A percentile compares a stretch with the other conserved stretches of the same genome.
phyloP scores from a whole-genome alignment of 2,888 invertebrate genomes.

The Villa cingulata region DNA sequence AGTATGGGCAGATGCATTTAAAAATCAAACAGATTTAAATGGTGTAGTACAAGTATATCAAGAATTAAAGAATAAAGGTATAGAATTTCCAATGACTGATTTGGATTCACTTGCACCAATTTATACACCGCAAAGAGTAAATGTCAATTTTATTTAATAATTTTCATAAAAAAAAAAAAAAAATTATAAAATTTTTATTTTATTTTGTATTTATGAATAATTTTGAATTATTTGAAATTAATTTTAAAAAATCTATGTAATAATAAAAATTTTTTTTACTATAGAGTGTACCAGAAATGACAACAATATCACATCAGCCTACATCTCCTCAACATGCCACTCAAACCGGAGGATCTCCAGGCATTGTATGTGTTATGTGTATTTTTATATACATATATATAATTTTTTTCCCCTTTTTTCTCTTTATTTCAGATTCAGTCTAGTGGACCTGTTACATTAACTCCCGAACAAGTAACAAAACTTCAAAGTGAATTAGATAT shows the following conservation, averaged over 20 bases:
- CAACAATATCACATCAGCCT: slow-evolving; percentile 19
- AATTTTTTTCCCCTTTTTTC: too few species aligned
- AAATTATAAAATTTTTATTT: slow-evolving; percentile 13
- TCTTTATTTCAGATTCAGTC: slow-evolving; percentile 12
- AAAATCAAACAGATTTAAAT: slow-evolving; percentile 73
- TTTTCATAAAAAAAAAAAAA: too few species aligned
- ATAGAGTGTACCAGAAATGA: slow-evolving; percentile 37
- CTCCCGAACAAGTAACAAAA: slow-evolving; percentile 76
- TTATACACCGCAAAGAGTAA: slow-evolving; percentile 79
- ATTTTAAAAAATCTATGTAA: not conserved
- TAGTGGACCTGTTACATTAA: slow-evolving; percentile 37
- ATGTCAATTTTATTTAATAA: too few species aligned
- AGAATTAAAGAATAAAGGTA: slow-evolving; percentile 86
- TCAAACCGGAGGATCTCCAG: slow-evolving; percentile 13
- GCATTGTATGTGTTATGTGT: slow-evolving; percentile 12
- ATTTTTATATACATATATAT: too few species aligned
- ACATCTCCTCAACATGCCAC: slow-evolving; percentile 26
- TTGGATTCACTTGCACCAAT: slow-evolving; percentile 88
- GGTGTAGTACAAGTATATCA: slow-evolving; percentile 92
- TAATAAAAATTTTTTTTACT: slow-evolving; percentile 5
- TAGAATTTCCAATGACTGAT: slow-evolving; percentile 95
- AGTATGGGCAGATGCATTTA: slow-evolving; percentile 97
- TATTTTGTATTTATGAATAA: not conserved
- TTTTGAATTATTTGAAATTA: slow-evolving; percentile 1
- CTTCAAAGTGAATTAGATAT: slow-evolving; percentile 84